Conservation (phyloP, 1,140 invertebrate species). For the Drusus annulatus region DNA sequence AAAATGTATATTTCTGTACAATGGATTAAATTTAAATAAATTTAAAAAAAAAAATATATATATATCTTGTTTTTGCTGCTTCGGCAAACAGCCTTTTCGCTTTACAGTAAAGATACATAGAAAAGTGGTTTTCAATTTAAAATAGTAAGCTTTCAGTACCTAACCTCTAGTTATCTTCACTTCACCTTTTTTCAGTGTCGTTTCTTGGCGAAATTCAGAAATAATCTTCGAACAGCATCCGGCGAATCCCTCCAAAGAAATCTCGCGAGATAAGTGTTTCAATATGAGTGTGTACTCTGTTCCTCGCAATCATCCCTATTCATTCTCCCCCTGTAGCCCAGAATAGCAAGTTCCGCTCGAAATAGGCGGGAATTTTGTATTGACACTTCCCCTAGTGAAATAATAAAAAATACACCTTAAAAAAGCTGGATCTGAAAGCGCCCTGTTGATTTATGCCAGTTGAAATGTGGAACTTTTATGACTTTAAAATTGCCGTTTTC, state of each 20-base stretch:
- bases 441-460: slow-evolving; percentile 5
- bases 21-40: no score
- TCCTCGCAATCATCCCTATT: background rate
- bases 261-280: background rate
- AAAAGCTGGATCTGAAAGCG: background rate
- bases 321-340: background rate
- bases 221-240: no score
- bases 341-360: background rate
- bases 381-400: slow-evolving; percentile 11
- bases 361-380: background rate
- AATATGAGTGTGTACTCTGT: background rate
- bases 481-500: background rate
- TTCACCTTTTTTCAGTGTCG: no score
- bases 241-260: background rate
- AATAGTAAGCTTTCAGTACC: no score
- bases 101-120: no score
- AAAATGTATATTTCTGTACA: no score
- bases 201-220: no score
- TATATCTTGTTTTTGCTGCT: no score
- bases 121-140: no score
- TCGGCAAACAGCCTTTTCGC: no score
- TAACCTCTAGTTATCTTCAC: no score
- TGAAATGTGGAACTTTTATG: slow-evolving; percentile 7
- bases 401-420: background rate
- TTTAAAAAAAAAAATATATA: no score